A percentile compares a stretch with the other conserved stretches of the same genome.
Evolutionary conservation across 2,113 vertebrate genomes (phyloP).

Genomic region (Mustela nigripes): DNA sequence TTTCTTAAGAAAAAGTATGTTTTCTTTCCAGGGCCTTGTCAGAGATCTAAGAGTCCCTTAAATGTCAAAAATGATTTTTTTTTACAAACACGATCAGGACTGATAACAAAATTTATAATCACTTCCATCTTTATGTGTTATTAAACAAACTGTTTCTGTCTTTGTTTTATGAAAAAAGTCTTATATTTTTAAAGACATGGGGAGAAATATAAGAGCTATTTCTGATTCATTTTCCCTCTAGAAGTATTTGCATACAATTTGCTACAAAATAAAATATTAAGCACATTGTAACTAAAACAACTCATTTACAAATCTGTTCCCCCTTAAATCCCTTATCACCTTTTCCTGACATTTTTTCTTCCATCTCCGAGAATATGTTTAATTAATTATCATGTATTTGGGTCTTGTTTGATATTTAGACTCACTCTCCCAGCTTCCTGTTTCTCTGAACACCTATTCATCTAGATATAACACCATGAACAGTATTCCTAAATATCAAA

Average conservation of each 20-base stretch:
- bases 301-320: not conserved
- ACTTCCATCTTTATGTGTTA: not conserved
- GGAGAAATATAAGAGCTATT: not conserved
- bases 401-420: not conserved
- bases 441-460: not conserved
- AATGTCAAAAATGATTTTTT: conserved; percentile 65
- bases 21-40: not conserved
- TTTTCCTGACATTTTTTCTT: not conserved
- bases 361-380: not conserved
- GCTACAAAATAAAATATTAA: not conserved
- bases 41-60: conserved; percentile 29
- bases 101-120: conserved; percentile 10
- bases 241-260: not conserved
- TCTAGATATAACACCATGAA: not conserved
- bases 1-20: conserved; percentile 12
- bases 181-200: not conserved
- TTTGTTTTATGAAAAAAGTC: not conserved
- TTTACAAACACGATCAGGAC: not conserved
- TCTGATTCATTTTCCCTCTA: not conserved
- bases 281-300: not conserved
- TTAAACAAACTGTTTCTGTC: not conserved
- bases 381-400: not conserved
- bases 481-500: not conserved
- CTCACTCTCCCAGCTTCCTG: not conserved
- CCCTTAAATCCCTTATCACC: not conserved